Percentiles rank a stretch among this genome's conserved stretches.
Conservation (phyloP, 1,140 invertebrate genomes). For the Halyomorpha halys region DNA sequence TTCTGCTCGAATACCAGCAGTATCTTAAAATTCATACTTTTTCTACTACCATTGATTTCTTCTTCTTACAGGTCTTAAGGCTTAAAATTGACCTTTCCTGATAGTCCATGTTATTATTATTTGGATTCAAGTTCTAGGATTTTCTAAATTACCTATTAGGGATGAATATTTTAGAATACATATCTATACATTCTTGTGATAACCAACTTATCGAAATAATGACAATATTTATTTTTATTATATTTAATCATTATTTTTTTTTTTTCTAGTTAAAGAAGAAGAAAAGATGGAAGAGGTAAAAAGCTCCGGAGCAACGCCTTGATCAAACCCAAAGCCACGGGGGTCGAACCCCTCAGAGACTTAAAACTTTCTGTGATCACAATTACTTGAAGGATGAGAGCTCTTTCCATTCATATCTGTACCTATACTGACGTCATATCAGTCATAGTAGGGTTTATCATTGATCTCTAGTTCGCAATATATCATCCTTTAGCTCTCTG, state of each 20-base stretch:
- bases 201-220: too few relatives aligned
- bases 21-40: too few relatives aligned
- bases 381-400: not conserved
- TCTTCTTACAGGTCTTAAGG: too few relatives aligned
- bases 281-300: slow-evolving; percentile 12
- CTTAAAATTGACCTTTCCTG: too few relatives aligned
- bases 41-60: too few relatives aligned
- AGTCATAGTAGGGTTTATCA: slow-evolving; percentile 5
- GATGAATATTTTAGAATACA: too few relatives aligned
- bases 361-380: slow-evolving; percentile 7
- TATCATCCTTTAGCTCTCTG: slow-evolving; percentile 11
- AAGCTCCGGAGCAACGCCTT: slow-evolving; percentile 6
- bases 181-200: too few relatives aligned
- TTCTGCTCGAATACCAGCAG: too few relatives aligned
- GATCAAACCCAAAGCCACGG: slow-evolving; percentile 1
- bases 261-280: slow-evolving; percentile 1
- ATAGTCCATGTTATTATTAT: too few relatives aligned
- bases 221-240: not conserved
- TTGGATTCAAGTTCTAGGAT: too few relatives aligned
- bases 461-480: slow-evolving; percentile 11
- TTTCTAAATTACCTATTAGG: too few relatives aligned
- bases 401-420: slow-evolving; percentile 10
- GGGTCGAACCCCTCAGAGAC: not conserved
- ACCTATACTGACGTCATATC: not conserved
- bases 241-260: not conserved